Evolutionary conservation across 2,797 vertebrate species (phyloP).

Genomic region (Gambelia wislizenii): DNA sequence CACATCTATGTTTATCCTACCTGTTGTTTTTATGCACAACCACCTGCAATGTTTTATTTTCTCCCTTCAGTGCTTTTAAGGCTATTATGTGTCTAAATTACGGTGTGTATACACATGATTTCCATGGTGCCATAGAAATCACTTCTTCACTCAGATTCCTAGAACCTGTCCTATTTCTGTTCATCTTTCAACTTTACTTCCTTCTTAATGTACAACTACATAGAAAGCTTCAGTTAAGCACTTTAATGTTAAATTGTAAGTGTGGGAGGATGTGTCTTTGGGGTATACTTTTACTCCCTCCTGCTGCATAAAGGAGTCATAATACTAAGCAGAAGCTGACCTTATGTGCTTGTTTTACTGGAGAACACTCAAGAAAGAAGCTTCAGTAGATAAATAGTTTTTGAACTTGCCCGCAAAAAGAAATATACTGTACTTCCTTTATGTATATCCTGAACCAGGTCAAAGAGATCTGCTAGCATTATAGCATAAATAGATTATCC

Average conservation of each 20-base stretch:
- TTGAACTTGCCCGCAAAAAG: constrained; percentile 18
- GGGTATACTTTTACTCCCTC: constrained; percentile 2
- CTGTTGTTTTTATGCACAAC: not conserved
- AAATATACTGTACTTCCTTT: not conserved
- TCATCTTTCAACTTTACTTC: constrained; percentile 7
- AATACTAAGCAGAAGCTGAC: constrained; percentile 23
- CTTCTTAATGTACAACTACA: not conserved
- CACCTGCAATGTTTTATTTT: not conserved
- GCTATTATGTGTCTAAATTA: not conserved
- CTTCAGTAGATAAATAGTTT: constrained; percentile 4
- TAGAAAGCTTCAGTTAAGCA: not conserved
- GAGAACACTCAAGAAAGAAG: not conserved
- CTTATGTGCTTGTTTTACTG: constrained; percentile 3
- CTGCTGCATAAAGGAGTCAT: constrained; percentile 9
- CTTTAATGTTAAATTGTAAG: constrained; percentile 16
- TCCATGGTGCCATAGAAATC: not conserved
- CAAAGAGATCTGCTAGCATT: not conserved
- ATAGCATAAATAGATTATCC: not conserved
- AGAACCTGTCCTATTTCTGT: not conserved
- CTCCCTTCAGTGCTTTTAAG: not conserved
- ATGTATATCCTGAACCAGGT: not conserved
- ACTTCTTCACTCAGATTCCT: not conserved
- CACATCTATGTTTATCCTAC: not conserved
- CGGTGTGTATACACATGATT: not conserved
- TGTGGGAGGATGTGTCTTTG: not conserved